Conservation (phyloP, 2,113 vertebrate species). For the Hiodon alosoides region DNA sequence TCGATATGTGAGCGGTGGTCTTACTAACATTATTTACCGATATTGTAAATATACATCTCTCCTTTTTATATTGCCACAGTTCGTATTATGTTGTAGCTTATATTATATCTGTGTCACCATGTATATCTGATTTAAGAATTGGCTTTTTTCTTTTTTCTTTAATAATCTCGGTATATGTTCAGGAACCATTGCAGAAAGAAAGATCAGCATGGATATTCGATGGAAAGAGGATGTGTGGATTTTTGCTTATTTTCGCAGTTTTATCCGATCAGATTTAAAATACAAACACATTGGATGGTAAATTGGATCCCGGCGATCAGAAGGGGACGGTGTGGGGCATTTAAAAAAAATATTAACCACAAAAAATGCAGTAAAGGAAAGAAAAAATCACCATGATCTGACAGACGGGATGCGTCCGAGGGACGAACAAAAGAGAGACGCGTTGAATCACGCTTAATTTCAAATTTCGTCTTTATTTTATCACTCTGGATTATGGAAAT, state of each 20-base stretch:
- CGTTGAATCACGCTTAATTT: conserved; percentile 22
- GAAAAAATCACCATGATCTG: conserved; percentile 46
- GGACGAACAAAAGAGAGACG: conserved; percentile 42
- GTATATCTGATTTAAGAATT: conserved; percentile 19
- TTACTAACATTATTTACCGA: conserved; percentile 32
- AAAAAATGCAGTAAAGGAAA: conserved; percentile 21
- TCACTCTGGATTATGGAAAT: conserved; percentile 54
- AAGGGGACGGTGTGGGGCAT: conserved; percentile 21
- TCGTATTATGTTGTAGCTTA: not conserved
- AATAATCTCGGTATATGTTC: conserved; percentile 30
- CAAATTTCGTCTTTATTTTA: conserved; percentile 26
- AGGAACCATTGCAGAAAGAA: conserved; percentile 32
- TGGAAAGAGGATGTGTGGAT: conserved; percentile 18
- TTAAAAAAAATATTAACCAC: conserved; percentile 16
- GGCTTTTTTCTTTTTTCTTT: conserved; percentile 14
- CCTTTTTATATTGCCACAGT: conserved; percentile 21
- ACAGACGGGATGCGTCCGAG: conserved; percentile 45
- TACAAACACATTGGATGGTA: conserved; percentile 28
- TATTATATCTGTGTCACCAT: conserved; percentile 15
- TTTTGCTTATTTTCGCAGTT: conserved; percentile 17
- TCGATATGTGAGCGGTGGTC: conserved; percentile 49
- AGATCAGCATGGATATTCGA: conserved; percentile 25
- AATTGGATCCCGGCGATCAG: conserved; percentile 20
- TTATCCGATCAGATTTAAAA: conserved; percentile 28
- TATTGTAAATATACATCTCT: conserved; percentile 36